phyloP scores from a whole-genome alignment of 1,140 invertebrate species.

The Zophobas morio region DNA sequence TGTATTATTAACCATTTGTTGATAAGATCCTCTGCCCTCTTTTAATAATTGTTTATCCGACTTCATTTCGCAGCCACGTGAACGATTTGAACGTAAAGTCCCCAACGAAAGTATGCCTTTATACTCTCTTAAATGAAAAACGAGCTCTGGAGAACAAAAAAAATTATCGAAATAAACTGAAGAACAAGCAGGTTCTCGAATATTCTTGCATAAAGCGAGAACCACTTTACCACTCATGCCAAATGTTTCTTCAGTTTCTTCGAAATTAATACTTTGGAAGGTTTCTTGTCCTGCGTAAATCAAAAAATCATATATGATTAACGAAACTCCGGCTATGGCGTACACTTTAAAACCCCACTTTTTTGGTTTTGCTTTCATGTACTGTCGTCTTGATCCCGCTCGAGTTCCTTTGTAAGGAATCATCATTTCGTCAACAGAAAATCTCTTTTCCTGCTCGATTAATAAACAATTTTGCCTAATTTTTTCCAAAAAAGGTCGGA shows the following conservation, averaged over 20 bases:
- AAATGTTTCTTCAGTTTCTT: constrained; percentile 27
- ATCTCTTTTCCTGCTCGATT: constrained; percentile 60
- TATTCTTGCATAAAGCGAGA: constrained; percentile 1
- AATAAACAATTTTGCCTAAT: constrained; percentile 61
- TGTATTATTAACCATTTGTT: constrained; percentile 46
- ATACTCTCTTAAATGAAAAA: neutral
- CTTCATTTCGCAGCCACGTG: neutral
- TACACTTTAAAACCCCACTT: constrained; percentile 67
- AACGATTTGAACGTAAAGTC: constrained; percentile 28
- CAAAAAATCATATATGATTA: constrained; percentile 66
- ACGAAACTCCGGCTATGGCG: constrained; percentile 62
- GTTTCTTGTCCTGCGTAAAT: constrained; percentile 59
- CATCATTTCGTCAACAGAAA: constrained; percentile 68
- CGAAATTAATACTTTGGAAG: constrained; percentile 12
- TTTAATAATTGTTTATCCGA: constrained; percentile 7
- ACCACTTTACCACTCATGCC: constrained; percentile 37
- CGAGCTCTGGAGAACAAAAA: constrained; percentile 25
- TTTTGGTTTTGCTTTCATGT: constrained; percentile 59
- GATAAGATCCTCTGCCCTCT: constrained; percentile 49
- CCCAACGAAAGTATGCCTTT: constrained; percentile 26
- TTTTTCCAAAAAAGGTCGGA: constrained; percentile 61
- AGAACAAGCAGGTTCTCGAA: neutral
- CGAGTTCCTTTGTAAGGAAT: constrained; percentile 68
- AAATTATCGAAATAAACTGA: constrained; percentile 46
- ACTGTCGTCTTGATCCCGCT: constrained; percentile 62